Evolutionary conservation across 2,113 vertebrate species (phyloP).

Genomic region (Pyxicephalus adspersus): DNA sequence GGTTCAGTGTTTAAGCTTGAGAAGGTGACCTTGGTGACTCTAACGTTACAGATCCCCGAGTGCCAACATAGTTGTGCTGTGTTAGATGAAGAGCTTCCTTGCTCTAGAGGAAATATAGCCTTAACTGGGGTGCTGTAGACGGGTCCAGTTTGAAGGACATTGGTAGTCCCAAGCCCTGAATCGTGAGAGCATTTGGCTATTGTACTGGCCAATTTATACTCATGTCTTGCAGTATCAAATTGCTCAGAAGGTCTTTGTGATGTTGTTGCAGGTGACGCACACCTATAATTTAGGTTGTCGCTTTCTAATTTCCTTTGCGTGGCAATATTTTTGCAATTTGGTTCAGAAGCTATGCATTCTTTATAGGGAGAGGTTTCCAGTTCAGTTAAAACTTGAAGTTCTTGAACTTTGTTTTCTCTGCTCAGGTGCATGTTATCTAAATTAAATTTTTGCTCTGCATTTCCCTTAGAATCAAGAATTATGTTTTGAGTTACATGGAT

Average conservation of each 20-base stretch:
- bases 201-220: neutral
- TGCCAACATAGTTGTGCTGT: neutral
- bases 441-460: neutral
- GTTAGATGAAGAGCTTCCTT: conserved; percentile 24
- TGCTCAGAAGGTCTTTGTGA: neutral
- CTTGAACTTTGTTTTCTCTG: neutral
- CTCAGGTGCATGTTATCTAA: neutral
- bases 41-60: conserved; percentile 6
- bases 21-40: conserved; percentile 60
- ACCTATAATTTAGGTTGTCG: neutral
- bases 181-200: conserved; percentile 16
- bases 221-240: neutral
- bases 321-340: conserved; percentile 35
- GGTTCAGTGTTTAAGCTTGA: conserved; percentile 69
- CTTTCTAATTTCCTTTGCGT: conserved; percentile 47
- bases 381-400: neutral
- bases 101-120: conserved; percentile 33
- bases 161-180: neutral
- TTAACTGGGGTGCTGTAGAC: neutral
- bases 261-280: neutral
- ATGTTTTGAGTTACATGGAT: neutral
- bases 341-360: conserved; percentile 50
- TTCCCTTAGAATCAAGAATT: neutral
- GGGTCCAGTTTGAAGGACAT: neutral
- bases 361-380: neutral